Percentiles rank a stretch among this genome's conserved stretches.
These are phyloP conservation scores for Galeopterus variegatus DNA, from an alignment of 2,113 vertebrate species.

Conservation along the genomic window DNA sequence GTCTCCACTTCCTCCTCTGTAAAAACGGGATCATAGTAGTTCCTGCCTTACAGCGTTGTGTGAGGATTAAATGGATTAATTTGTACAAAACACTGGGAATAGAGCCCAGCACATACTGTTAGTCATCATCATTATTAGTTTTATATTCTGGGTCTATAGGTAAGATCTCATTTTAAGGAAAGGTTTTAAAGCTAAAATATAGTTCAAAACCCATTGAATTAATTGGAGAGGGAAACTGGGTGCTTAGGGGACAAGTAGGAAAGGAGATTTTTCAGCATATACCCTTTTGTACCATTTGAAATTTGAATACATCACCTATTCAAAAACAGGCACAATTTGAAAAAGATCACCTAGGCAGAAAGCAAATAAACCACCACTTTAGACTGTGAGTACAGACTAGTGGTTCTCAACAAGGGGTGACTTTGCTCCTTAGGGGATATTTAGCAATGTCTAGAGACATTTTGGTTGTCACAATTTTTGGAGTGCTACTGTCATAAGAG, in stretches of 20 bases:
- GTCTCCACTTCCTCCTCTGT: background rate
- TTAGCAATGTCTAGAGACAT: background rate
- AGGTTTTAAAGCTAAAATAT: background rate
- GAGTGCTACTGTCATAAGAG: background rate
- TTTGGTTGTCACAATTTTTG: background rate
- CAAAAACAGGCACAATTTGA: background rate
- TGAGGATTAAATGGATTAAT: background rate
- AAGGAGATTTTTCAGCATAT: background rate
- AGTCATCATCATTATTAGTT: background rate
- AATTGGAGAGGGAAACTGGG: background rate
- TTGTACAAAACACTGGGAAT: background rate
- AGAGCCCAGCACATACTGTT: background rate
- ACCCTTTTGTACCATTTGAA: background rate
- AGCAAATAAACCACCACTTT: accelerated
- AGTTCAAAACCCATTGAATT: background rate
- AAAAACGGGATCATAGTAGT: background rate
- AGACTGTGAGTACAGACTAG: background rate
- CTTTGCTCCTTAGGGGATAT: background rate
- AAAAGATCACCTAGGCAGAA: background rate
- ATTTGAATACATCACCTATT: background rate
- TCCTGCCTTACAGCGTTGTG: background rate
- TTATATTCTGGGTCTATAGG: background rate
- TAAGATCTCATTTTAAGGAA: background rate
- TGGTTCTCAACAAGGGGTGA: background rate
- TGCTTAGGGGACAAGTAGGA: background rate